phyloP scores from a whole-genome alignment of 2,113 vertebrate genomes.

The Catharus bicknelli region DNA sequence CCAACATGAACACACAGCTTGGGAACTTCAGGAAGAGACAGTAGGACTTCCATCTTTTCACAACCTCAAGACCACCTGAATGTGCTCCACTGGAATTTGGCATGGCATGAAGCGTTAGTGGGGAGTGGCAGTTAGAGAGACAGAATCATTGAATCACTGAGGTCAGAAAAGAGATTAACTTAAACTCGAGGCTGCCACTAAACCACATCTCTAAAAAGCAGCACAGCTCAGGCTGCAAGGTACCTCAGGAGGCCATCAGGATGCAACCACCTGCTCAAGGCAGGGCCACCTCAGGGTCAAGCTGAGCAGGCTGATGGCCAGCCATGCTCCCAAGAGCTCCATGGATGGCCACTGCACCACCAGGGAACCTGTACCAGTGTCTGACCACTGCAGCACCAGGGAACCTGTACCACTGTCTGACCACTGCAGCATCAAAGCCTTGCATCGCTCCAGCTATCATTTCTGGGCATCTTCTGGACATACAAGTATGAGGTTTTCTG shows the following conservation, averaged over 20 bases:
- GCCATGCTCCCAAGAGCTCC: background rate
- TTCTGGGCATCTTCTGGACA: background rate
- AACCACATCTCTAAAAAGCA: background rate
- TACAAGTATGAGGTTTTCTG: background rate
- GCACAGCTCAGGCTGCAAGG: background rate
- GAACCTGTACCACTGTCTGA: background rate
- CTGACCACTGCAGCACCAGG: background rate
- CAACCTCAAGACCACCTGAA: background rate
- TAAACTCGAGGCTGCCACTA: background rate
- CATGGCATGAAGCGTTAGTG: accelerated
- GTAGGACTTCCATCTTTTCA: background rate
- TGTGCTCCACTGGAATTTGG: background rate
- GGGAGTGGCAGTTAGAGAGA: background rate
- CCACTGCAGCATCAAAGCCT: background rate
- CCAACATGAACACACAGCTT: background rate
- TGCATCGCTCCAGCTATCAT: background rate
- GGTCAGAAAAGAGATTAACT: background rate
- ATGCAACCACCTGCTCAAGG: background rate
- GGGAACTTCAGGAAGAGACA: background rate
- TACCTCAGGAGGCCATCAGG: background rate
- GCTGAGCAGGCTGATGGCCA: background rate
- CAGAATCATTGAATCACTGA: background rate
- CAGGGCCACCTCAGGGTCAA: background rate
- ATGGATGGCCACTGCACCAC: accelerated
- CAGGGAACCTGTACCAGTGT: background rate